Base-by-base conservation (phyloP, 2,113 vertebrate species). In the Merops nubicus region DNA sequence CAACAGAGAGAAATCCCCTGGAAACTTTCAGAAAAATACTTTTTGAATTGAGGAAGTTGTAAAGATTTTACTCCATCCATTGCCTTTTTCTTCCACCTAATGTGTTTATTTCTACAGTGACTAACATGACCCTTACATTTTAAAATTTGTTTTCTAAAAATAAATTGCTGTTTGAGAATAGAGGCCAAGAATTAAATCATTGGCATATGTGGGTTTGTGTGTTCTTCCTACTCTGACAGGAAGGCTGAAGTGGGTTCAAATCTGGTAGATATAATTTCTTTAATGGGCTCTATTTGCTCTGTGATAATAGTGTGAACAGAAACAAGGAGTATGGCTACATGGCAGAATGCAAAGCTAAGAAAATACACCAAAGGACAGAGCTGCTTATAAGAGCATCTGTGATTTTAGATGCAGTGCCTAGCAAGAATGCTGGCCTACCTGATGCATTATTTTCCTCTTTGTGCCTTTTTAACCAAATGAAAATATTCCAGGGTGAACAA, bases 241-340 rank as follows among this genome's bases (percentile, higher is more conserved):
- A 91, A 83, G 50, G 5, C 34, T 85, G 40, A 73, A 75, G 8
- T 43, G 18, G 2, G 6, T 59, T 59, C 42, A 15, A 65, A 59
- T 48, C 11, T 63, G 23, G 14, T 43, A 78, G 34, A 77, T 12
- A 36, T 57, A 72, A 93, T 91, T 93, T 69, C 14, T 69, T 77
- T 78, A 69, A 73, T 54, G 51, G 29, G 3, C 2, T 68, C 16
- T 78, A 8, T 93, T 88, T 96, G 10, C 16, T 88, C 16, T 36
- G 8, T 86, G 69, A 68, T 64, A 85, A 38, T 7, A 83, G 25
- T 48, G 12, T 38, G 42, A 77, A n/a, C 34, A 75, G 62, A 60
- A 34, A 50, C 12, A 83, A 63, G 14, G 31, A 89, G 15, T 65
- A 54, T 48, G 42, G 5, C 12, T 65, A 53, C 0, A 0, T 38